Conservation (phyloP, 2,113 vertebrate genomes). For the Ondatra zibethicus region DNA sequence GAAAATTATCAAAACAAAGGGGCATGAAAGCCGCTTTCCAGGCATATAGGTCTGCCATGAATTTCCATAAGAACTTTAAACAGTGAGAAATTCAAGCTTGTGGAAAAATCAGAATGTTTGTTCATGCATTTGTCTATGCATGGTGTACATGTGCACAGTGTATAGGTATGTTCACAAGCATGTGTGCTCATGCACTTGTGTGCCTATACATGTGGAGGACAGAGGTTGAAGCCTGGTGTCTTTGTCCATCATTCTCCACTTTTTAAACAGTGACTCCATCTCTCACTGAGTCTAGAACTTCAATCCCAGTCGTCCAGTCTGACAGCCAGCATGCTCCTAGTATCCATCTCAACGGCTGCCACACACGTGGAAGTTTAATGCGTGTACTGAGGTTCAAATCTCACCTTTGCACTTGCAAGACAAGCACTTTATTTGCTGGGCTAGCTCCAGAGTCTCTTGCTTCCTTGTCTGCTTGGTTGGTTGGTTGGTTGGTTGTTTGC, state of each 20-base stretch:
- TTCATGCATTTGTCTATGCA: neutral
- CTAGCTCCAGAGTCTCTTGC: neutral
- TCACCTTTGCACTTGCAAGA: neutral
- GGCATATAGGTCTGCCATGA: neutral
- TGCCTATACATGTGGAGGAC: neutral
- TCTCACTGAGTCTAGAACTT: neutral
- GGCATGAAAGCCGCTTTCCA: neutral
- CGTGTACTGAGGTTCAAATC: neutral
- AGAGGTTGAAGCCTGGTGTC: too few relatives aligned
- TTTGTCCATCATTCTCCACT: neutral
- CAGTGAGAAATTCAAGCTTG: neutral
- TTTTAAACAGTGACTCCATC: neutral
- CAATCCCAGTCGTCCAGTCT: rapidly evolving
- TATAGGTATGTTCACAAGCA: neutral
- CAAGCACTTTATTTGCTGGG: neutral
- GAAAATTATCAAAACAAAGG: neutral
- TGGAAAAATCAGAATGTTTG: neutral
- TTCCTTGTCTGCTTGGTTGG: neutral
- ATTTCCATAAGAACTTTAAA: neutral
- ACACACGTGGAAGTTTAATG: neutral
- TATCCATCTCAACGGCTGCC: neutral
- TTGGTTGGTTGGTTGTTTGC: neutral
- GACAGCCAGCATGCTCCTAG: too few relatives aligned
- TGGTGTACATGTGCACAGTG: neutral
- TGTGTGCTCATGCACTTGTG: too few relatives aligned